These are phyloP conservation scores for Steinernema hermaphroditum DNA, from an alignment of 2,888 invertebrate species.

Conservation along the genomic window DNA sequence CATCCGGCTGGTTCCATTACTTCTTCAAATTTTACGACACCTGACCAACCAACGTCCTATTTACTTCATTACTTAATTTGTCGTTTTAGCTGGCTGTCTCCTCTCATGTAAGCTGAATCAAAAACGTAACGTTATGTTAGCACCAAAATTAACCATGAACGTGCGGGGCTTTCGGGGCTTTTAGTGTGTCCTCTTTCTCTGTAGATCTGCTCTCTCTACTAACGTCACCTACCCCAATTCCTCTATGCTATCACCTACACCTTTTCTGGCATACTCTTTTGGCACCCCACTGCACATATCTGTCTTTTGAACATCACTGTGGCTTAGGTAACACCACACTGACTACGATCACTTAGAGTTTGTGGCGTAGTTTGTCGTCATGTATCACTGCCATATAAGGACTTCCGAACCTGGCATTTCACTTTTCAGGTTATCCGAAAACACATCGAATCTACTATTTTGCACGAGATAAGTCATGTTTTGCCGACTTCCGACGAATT, in stretches of 20 bases:
- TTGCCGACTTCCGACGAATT: conserved; percentile 66
- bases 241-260: not conserved
- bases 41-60: not conserved
- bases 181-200: not conserved
- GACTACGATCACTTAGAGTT: conserved; percentile 5
- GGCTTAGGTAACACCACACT: not conserved
- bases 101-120: conserved; percentile 59
- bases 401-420: not conserved
- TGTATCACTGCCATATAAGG: not conserved
- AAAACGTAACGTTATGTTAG: conserved; percentile 22
- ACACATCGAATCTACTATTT: conserved; percentile 66
- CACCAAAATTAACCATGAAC: conserved; percentile 15
- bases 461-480: conserved; percentile 67
- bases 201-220: conserved; percentile 12
- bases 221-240: conserved; percentile 6
- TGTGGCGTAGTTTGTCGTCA: conserved; percentile 15
- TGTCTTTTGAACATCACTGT: conserved; percentile 1
- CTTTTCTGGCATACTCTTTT: conserved; percentile 7
- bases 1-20: not conserved
- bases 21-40: conserved; percentile 1
- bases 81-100: conserved; percentile 65
- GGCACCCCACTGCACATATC: conserved; percentile 20
- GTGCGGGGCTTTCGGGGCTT: conserved; percentile 8
- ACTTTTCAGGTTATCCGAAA: conserved; percentile 64
- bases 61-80: conserved; percentile 32